These are phyloP conservation scores for Myathropa florea DNA, from an alignment of 2,888 invertebrate species.

Conservation along the genomic window DNA sequence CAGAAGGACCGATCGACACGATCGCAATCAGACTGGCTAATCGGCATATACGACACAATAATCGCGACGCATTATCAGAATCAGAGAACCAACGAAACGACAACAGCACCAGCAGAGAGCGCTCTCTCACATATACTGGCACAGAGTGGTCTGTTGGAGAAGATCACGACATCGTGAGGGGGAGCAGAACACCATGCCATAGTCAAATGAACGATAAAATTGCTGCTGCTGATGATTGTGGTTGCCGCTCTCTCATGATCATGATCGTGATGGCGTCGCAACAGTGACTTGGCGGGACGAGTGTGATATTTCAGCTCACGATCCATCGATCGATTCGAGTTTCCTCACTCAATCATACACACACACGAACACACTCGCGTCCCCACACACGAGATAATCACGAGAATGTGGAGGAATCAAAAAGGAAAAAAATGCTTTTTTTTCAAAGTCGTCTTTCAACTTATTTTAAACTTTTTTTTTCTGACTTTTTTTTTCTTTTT, in stretches of 20 bases:
- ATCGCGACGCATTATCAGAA: conserved; percentile 51
- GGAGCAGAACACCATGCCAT: conserved; percentile 1
- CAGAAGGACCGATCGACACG: conserved; percentile 31
- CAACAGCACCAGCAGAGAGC: neutral
- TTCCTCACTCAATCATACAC: conserved; percentile 39
- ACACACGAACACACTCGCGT: neutral
- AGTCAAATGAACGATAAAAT: conserved; percentile 42
- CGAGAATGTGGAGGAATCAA: conserved; percentile 26
- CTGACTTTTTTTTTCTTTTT: neutral
- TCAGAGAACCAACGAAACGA: conserved; percentile 9
- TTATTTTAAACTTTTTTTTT: conserved; percentile 35
- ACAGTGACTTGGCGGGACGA: conserved; percentile 19
- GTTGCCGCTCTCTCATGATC: conserved; percentile 36
- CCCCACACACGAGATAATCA: conserved; percentile 10
- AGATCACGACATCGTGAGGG: conserved; percentile 3
- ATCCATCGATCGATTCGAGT: conserved; percentile 45
- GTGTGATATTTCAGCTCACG: conserved; percentile 56
- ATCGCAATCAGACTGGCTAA: conserved; percentile 53
- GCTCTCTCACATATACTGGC: conserved; percentile 8
- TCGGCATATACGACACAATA: conserved; percentile 36
- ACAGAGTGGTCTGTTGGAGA: neutral
- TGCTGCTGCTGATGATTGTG: too few species aligned
- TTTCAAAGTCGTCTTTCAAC: conserved; percentile 60
- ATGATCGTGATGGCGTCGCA: neutral
- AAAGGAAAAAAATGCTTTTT: conserved; percentile 12